Conservation (phyloP, 2,113 vertebrate genomes). For the Varanus komodoensis region DNA sequence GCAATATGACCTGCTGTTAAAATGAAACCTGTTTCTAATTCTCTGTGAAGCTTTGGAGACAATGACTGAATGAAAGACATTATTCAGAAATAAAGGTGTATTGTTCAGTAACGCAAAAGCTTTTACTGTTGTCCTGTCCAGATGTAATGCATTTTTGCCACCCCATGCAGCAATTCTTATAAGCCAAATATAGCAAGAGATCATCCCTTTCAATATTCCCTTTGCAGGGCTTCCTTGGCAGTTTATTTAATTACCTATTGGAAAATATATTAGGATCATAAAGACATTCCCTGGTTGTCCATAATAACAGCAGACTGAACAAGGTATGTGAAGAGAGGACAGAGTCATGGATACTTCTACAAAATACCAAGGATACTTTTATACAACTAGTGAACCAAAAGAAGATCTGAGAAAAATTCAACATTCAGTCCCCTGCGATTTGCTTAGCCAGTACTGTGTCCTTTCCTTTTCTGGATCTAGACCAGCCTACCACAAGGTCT, state of each 20-base stretch:
- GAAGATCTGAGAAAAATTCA: neutral
- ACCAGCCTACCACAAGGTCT: neutral
- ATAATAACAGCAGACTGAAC: neutral
- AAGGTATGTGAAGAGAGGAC: neutral
- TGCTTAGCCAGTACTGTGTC: neutral
- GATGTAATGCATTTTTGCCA: constrained; percentile 70
- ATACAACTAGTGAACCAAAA: neutral
- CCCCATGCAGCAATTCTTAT: constrained; percentile 49
- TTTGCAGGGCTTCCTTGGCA: constrained; percentile 21
- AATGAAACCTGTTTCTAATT: constrained; percentile 72
- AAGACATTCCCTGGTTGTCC: constrained; percentile 39
- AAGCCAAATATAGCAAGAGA: constrained; percentile 35
- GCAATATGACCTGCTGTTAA: constrained; percentile 69
- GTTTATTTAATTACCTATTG: constrained; percentile 50
- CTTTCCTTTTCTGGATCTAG: neutral
- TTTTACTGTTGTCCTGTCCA: constrained; percentile 46
- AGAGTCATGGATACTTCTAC: neutral
- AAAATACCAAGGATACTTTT: neutral
- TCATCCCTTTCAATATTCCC: constrained; percentile 37
- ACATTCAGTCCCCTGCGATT: neutral
- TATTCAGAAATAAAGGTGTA: constrained; percentile 61
- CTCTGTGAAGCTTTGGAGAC: constrained; percentile 41
- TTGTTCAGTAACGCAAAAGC: constrained; percentile 48
- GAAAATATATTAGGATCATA: constrained; percentile 42
- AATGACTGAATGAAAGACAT: constrained; percentile 54